Evolutionary conservation across 2,797 vertebrate genomes (phyloP).

Genomic region (Hypotaenidia okinawae): DNA sequence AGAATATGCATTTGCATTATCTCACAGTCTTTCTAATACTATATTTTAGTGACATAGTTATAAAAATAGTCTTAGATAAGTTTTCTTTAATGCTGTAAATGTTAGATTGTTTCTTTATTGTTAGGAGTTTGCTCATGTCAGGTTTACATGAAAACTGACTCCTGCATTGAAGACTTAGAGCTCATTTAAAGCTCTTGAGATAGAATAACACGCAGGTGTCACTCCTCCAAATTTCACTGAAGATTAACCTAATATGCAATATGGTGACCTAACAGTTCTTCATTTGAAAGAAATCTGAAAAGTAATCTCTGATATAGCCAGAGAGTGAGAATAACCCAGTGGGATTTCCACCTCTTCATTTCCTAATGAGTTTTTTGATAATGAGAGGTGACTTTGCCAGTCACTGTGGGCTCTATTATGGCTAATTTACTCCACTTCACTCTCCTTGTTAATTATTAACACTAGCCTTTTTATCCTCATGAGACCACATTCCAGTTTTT

Average conservation of each 20-base stretch:
- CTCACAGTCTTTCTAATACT: neutral
- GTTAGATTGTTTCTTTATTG: conserved; percentile 23
- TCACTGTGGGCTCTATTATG: conserved; percentile 94
- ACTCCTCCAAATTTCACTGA: conserved; percentile 72
- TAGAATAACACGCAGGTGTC: conserved; percentile 69
- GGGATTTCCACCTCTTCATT: conserved; percentile 85
- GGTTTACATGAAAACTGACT: conserved; percentile 56
- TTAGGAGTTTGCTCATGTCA: conserved; percentile 4
- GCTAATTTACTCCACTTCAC: conserved; percentile 91
- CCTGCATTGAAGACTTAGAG: conserved; percentile 36
- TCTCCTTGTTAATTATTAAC: conserved; percentile 93
- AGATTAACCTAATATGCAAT: conserved; percentile 80
- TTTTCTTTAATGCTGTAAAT: neutral
- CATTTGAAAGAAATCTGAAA: conserved; percentile 80
- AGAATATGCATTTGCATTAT: neutral
- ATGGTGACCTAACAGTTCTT: conserved; percentile 77
- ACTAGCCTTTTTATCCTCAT: conserved; percentile 94
- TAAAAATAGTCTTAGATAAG: neutral
- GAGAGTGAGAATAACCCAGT: conserved; percentile 80
- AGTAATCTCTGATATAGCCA: conserved; percentile 76
- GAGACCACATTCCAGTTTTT: conserved; percentile 83
- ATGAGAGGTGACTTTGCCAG: conserved; percentile 85
- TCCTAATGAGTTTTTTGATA: conserved; percentile 86
- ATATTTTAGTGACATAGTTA: neutral
- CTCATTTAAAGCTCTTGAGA: conserved; percentile 70